phyloP scores from a whole-genome alignment of 2,113 vertebrate species.

The Cyprinodon tularosa region DNA sequence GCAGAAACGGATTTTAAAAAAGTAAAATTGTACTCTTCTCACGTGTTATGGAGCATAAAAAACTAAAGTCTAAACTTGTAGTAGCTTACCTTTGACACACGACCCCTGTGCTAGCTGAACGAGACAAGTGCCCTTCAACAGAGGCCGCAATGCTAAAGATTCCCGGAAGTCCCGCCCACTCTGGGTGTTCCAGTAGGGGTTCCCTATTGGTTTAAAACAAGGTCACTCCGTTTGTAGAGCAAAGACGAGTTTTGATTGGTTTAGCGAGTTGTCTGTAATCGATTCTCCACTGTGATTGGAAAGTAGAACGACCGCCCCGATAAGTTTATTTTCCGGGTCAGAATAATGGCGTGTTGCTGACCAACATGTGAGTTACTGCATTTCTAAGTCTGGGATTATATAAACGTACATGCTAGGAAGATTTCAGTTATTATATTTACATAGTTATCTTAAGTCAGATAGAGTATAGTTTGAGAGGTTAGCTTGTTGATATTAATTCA shows the following conservation, averaged over 20 bases:
- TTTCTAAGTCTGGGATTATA: constrained; percentile 1
- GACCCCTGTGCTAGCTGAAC: constrained; percentile 29
- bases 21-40: fast-evolving
- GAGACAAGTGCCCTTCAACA: constrained; percentile 76
- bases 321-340: constrained; percentile 65
- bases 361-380: constrained; percentile 71
- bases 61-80: fast-evolving
- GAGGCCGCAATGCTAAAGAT: constrained; percentile 52
- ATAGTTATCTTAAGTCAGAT: neutral
- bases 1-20: neutral
- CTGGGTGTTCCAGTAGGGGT: fast-evolving
- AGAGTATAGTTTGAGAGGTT: fast-evolving
- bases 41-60: fast-evolving
- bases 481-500: neutral
- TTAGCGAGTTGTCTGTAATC: constrained; percentile 25
- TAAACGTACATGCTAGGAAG: neutral
- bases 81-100: constrained; percentile 62
- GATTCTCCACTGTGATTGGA: constrained; percentile 53
- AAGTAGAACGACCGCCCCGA: neutral
- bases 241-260: neutral
- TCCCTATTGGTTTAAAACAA: constrained; percentile 10
- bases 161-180: constrained; percentile 68
- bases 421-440: neutral
- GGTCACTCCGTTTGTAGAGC: neutral
- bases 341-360: constrained; percentile 65